Conservation (phyloP, 2,113 vertebrate genomes). For the Crotophaga sulcirostris region DNA sequence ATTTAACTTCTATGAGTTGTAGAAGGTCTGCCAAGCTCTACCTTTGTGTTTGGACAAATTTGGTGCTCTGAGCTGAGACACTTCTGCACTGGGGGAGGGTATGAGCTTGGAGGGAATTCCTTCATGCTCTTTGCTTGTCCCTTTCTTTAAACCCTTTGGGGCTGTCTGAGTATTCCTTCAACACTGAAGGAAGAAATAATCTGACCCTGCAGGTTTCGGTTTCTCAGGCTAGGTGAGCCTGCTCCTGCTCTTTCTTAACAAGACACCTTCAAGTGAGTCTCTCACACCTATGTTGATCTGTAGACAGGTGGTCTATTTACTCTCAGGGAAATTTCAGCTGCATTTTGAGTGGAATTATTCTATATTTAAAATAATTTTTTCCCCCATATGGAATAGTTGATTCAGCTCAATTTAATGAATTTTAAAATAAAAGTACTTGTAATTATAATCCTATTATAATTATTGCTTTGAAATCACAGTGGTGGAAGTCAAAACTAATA, state of each 20-base stretch:
- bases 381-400: neutral
- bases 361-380: neutral
- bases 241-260: neutral
- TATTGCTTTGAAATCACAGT: neutral
- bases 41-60: neutral
- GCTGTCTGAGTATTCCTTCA: neutral
- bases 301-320: neutral
- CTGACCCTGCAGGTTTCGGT: neutral
- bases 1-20: neutral
- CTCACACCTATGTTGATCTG: neutral
- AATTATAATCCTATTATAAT: conserved; percentile 30
- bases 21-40: neutral
- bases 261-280: neutral
- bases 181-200: neutral
- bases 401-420: conserved; percentile 9
- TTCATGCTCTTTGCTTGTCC: neutral
- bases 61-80: neutral
- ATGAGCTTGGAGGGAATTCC: neutral
- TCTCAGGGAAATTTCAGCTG: neutral
- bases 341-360: neutral
- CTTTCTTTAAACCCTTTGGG: neutral
- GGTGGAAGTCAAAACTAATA: neutral
- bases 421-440: conserved; percentile 28
- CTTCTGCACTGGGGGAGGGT: fast-evolving
- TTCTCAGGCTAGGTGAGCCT: neutral